Percentiles rank a stretch among this genome's conserved stretches.
Evolutionary conservation across 1,140 invertebrate species (phyloP).

Genomic region (Drosophila carrolli): DNA sequence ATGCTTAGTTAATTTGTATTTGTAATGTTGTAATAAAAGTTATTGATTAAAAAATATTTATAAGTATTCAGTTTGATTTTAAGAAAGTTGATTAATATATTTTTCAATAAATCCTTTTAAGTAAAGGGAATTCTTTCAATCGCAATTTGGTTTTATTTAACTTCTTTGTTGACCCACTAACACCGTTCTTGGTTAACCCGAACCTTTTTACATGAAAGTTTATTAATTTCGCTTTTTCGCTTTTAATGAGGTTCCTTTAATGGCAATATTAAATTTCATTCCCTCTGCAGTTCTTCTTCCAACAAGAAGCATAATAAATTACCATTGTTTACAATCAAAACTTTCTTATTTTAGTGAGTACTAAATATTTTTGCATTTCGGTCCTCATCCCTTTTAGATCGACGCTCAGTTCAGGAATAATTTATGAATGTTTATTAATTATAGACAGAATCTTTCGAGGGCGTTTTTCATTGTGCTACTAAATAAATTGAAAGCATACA

Average conservation of each 20-base stretch:
- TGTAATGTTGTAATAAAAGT: too few relatives aligned
- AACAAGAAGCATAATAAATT: background rate
- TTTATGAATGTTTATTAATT: conserved; percentile 67
- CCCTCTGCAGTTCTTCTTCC: background rate
- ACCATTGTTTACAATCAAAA: background rate
- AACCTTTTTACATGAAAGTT: background rate
- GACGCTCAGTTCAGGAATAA: conserved; percentile 24
- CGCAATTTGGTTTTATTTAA: background rate
- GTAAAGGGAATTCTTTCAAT: too few relatives aligned
- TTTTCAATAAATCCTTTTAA: too few relatives aligned
- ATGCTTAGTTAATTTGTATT: too few relatives aligned
- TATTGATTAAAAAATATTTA: too few relatives aligned
- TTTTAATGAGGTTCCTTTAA: background rate
- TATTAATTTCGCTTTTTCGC: background rate
- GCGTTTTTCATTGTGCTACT: conserved; percentile 37
- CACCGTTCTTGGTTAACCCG: background rate
- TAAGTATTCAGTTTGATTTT: too few relatives aligned
- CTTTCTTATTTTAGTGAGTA: background rate
- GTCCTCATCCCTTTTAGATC: conserved; percentile 6
- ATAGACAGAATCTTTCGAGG: conserved; percentile 36
- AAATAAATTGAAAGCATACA: conserved; percentile 36
- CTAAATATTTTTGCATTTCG: background rate
- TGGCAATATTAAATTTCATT: background rate
- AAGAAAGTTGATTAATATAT: too few relatives aligned
- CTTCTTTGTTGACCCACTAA: conserved; percentile 3